Evolutionary conservation across 2,888 invertebrate species (phyloP), one percentile per base, ranked within the genome.

Genomic region (Himalopsyche tibetana): DNA sequence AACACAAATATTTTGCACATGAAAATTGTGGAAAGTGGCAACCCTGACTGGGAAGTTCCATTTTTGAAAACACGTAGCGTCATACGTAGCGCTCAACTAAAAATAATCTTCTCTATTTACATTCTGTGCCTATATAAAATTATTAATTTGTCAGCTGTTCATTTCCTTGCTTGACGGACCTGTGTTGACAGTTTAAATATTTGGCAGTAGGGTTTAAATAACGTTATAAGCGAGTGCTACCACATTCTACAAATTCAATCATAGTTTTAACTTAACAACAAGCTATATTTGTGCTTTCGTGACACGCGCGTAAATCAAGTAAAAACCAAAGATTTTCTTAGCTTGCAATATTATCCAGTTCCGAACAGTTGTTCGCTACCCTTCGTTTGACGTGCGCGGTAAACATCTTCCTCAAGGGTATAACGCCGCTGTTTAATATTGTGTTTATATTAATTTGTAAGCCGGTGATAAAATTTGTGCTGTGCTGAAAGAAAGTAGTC

Each of bases 21-120:
- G 45, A 51, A 51, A 51, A 51, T 12, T 11, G n/a, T n/a, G 8
- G n/a, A 19, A 63, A 8, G 51, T 63, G 63, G 63, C 63, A 63
- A 63, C 63, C 63, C 63, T 63, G 5, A 4, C 63, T 28, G 63
- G 28, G 19, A 63, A 1, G 63, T 15, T 51, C 51, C 51, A 51
- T 51, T 51, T 51, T 51, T 51, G 51, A 63, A 63, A 63, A 63
- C 63, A 11, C 63, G 63, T 63, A 63, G 63, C 63, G 63, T 19
- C 19, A 63, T 19, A 11, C 63, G 63, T 63, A 63, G 63, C 63
- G 63, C 63, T 63, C 63, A 63, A 51, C 63, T 63, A 63, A 63
- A 63, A 63, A 63, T 63, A 63, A 9, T 63, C 28, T 63, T 63
- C 63, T 63, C 2, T 63, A 63, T 63, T 63, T 63, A 63, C 63